Evolutionary conservation across 2,888 invertebrate species (phyloP).

Genomic region (Lapara coniferarum): DNA sequence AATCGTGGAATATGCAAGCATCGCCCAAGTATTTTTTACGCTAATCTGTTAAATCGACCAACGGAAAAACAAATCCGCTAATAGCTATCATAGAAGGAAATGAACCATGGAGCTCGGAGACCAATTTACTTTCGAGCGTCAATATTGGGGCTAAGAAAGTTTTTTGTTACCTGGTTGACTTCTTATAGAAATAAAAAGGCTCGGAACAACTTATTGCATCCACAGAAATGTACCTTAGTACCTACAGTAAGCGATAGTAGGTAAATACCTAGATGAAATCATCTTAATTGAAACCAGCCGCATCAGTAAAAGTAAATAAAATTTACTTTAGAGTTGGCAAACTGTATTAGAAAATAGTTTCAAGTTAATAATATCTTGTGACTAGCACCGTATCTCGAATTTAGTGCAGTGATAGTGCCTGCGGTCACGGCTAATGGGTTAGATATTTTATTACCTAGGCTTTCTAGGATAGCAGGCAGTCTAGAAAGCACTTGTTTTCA

Average conservation of each 20-base stretch:
- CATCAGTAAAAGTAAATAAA: background rate
- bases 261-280: too few species aligned
- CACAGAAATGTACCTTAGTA: background rate
- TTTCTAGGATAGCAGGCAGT: slow-evolving; percentile 61
- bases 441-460: slow-evolving; percentile 61
- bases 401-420: slow-evolving; percentile 31
- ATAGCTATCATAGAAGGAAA: slow-evolving; percentile 48
- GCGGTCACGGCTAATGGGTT: slow-evolving; percentile 58
- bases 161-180: slow-evolving; percentile 24
- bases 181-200: background rate
- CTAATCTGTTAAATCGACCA: slow-evolving; percentile 35
- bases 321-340: background rate
- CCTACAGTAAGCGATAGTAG: background rate
- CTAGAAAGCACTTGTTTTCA: slow-evolving; percentile 55
- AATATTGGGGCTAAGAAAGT: slow-evolving; percentile 40
- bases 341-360: background rate
- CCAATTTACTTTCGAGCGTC: slow-evolving; percentile 45
- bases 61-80: slow-evolving; percentile 35
- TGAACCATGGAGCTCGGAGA: slow-evolving; percentile 57
- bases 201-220: too few species aligned
- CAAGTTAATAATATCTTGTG: background rate
- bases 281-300: background rate
- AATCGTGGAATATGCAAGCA: slow-evolving; percentile 46
- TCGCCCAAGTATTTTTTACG: slow-evolving; percentile 24
- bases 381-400: slow-evolving; percentile 25